Evolutionary conservation across 2,888 invertebrate genomes (phyloP), one percentile per base, ranked within the genome.

Genomic region (Metacarcinus magister): DNA sequence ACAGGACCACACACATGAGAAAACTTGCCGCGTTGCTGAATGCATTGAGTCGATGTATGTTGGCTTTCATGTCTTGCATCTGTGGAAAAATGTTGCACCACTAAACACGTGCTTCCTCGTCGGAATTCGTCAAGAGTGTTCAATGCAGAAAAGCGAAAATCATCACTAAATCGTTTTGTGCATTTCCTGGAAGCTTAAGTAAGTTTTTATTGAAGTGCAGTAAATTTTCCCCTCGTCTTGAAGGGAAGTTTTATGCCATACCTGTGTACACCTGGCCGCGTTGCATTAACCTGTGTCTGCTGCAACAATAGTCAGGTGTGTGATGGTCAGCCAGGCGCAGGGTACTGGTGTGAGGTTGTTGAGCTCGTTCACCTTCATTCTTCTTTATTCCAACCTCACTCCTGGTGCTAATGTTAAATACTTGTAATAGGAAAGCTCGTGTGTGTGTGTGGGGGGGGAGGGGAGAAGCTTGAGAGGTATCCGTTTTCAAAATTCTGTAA

Each of bases 271-370:
- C 23, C 67, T n/a, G 2, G 67, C n/a, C 16, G 67, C 23, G n/a
- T n/a, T 67, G 67, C n/a, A 16, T 4, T 67, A 67, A 54, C 54
- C 19, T 54, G 54, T 10, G 54, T 16, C 16, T 54, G 16, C 54
- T 67, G n/a, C 1, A 67, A 67, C n/a, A 67, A 67, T n/a, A 7
- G n/a, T 67, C 67, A n/a, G 7, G 4, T n/a, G n/a, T n/a, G 23
- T 67, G 67, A 67, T 67, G 67, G n/a, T 23, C 67, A 67, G n/a
- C 67, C n/a, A 67, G 67, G n/a, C 54, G 54, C 54, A n/a, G n/a
- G n/a, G 16, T 3, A 13, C 16, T 54, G 54, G 8, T 54, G 10
- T 54, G 16, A 54, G 54, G 16, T 54, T n/a, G 67, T n/a, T 67
- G 67, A 67, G 67, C 67, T 67, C n/a, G 4, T 4, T 67, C n/a